Evolutionary conservation across 2,888 invertebrate genomes (phyloP), one percentile per base, ranked within the genome.

Genomic region (Sialis lutaria): DNA sequence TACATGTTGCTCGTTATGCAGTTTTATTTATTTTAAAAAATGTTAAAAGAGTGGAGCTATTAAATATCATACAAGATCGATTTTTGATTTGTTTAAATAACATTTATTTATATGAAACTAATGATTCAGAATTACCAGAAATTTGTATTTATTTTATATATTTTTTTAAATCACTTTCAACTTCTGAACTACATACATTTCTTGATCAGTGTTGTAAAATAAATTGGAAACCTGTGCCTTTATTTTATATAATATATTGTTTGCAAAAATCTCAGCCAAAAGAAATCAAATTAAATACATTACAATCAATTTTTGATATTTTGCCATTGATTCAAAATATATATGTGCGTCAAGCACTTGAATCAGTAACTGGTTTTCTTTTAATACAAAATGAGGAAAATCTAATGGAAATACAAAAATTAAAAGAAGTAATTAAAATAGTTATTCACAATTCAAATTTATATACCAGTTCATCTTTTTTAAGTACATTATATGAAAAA

Each of bases 21-120:
- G 33, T 47, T 22, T 8, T 35, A 33, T 9, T 35, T 33, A 31
- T 47, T 30, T 42, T 47, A 10, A 22, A 42, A 13, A 8, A 42
- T 9, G 22, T 22, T 42, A 42, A 42, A 22, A 42, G 42, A 30
- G 7, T 37, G 7, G 6, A 37, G 12, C n/a, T 10, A 37, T 37
- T n/a, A 37, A 37, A 7, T 37, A 37, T 37, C 12, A 37, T 10
- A n/a, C n/a, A 7, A 37, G 12, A 37, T 37, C 12, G 8, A 37
- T 42, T 42, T 22, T 22, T 42, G 6, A 31, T 4, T 33, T 51
- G 51, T 4, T 47, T 53, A 42, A 52, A 53, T 40, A 53, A 51
- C 45, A 51, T 47, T 42, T 48, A 48, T 51, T 43, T 55, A 35
- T 55, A 52, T 45, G 53, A 53, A 41, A 33, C 45, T 42, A 33